Base-by-base conservation (phyloP, 2,797 vertebrate genomes). In the Muscicapa comitata region DNA sequence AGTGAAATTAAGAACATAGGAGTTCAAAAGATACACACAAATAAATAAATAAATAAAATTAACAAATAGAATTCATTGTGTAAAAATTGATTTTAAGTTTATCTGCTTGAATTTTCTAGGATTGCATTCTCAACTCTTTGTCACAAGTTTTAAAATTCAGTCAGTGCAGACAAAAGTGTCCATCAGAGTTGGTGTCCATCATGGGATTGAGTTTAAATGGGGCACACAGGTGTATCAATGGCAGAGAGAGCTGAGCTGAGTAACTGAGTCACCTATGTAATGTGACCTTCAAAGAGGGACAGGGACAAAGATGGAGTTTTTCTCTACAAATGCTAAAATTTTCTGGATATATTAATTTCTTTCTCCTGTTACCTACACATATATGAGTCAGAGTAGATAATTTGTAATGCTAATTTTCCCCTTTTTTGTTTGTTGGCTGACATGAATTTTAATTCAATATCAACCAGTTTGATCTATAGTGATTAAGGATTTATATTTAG, bases 271-370 rank as follows among this genome's bases (percentile, higher is more conserved):
- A 4, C 18, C 20, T 54, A 2, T 31, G 10, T 54, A 51, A 65
- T 29, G 13, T 28, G 15, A 17, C 3, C 0, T 66, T 82, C 45
- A 65, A 62, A 25, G 38, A 54, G 8, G 50, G 13, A 17, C 16
- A 45, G 10, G 33, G n/a, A 45, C 17, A 54, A 63, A 68, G 31
- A 63, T 43, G 18, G 3, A 0, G 0, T 0, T 24, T 51, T 68
- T 88, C 81, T 7, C n/a, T 50, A 35, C 26, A 85, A 42, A 87
- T 15, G 4, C 55, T 71, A 63, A 61, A 3, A 21, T 54, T 43
- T 47, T n/a, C 53, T 83, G 15, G 16, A 17, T 73, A 31, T 59
- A 50, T 29, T 42, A 11, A 57, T 65, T 85, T 93, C 15, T 4
- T 62, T 15, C 10, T 53, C 14, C 26, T 66, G 25, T 62, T 76